Evolutionary conservation across 2,888 invertebrate species (phyloP), one percentile per base, ranked within the genome.

Genomic region (Sminthurides aquaticus): DNA sequence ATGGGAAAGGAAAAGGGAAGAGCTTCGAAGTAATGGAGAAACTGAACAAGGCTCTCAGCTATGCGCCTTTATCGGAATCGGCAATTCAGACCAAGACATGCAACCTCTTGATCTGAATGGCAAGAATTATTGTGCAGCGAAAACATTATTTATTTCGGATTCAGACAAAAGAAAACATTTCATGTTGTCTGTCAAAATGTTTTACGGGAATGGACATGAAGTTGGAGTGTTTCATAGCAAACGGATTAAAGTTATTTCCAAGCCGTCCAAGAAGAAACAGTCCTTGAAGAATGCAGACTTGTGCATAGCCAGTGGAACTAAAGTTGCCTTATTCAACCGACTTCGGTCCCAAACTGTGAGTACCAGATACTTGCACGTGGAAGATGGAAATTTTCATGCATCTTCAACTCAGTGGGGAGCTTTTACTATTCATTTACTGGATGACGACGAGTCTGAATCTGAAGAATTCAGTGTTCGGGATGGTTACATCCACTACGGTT

Each of bases 261-360:
- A 84, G 76, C 84, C 84, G 65, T 83, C 83, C 62, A 84, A 84
- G 77, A 84, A 84, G 78, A 84, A 84, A 76, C 84, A 84, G 76
- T 82, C 82, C 48, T 79, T 84, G 72, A 84, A 84, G 76, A 84
- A 84, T 77, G 81, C 83, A 49, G 84, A 84, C 75, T 79, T 82
- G 65, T 84, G 84, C 75, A 83, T 84, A 74, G 82, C 82, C 52
- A 81, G 81, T 62, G 84, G 84, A 65, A 82, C 83, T 59, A 82
- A 82, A 76, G 82, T 84, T 54, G 84, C 84, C 28, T 76, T 84
- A 61, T 84, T 84, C 76, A 84, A 84, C 76, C 79, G 84, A 48
- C 78, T 84, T 49, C 79, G 84, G 60, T 84, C 83, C 22, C 84
- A 84, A 76, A 84, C 84, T 26, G 84, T 84, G 60, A 82, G 82